Evolutionary conservation across 37 sponge, comb jelly and placozoan species (phyloP), one percentile per base, ranked within the genome.

Genomic region (Halichondria panicea): DNA sequence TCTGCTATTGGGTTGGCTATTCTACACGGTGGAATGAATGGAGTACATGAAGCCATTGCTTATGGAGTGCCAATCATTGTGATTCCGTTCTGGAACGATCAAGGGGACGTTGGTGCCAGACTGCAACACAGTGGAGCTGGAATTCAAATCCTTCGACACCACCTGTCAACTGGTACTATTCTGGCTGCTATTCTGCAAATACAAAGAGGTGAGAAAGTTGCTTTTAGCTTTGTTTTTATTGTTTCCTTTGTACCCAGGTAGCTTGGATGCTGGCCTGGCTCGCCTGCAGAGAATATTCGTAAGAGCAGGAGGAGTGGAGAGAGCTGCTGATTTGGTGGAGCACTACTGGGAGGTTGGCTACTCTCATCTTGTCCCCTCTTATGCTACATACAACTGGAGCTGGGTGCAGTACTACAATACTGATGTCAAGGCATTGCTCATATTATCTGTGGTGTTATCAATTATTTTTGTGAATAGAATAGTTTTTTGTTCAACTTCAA

Each of bases 21-120:
- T 34, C 63, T 85, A 24, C 85, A 85, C n/a, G 65, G 85, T 55
- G 85, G 85, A 9, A 63, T 70, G 34, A 60, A 60, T 40, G 85
- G 85, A 6, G 30, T 85, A 0, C 54, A 76, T 34, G 85, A 85
- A 54, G 85, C 85, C 12, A 43, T 85, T 5, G 19, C 43, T 11
- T 61, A 5, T 28, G 66, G 79, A 63, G 79, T 85, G 9, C 85
- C 79, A 2, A 64, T 85, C 22, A 77, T 85, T 30, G 43, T 39
- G 2, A 3, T 78, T 0, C 79, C 85, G 2, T 30, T 52, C 33
- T 7, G 2, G 6, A 13, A 9, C 9, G 77, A 64, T 33, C 80
- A 79, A 36, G 33, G 43, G 19, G 70, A 21, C 15, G 60, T 53
- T 7, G 66, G 75, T 36, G 76, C 61, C 18, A 40, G 81, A 36